Percentiles rank a stretch among this genome's conserved stretches.
Conservation (phyloP, 2,113 vertebrate genomes). For the Meleagris gallopavo region DNA sequence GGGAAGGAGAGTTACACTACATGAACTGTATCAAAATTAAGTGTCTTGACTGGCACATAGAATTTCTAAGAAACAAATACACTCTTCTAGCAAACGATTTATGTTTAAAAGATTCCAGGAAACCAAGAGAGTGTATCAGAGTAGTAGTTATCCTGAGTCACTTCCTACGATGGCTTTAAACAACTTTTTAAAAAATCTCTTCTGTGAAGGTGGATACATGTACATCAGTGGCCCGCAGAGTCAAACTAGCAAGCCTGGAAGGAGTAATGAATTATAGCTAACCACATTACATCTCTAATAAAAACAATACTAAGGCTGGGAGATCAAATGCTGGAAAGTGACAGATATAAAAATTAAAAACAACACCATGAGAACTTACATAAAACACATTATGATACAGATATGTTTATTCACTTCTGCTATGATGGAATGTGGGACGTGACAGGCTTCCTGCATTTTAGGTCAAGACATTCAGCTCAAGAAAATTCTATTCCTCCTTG, state of each 20-base stretch:
- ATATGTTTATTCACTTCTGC: background rate
- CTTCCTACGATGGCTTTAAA: slow-evolving; percentile 43
- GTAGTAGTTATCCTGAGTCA: slow-evolving; percentile 55
- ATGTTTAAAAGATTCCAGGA: slow-evolving; percentile 63
- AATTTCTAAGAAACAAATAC: background rate
- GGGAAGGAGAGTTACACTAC: slow-evolving; percentile 44
- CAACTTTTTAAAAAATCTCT: slow-evolving; percentile 23
- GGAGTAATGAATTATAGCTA: background rate
- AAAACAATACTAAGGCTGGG: background rate
- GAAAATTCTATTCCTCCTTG: background rate
- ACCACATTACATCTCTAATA: background rate
- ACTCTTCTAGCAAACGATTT: slow-evolving; percentile 27
- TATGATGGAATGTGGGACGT: background rate
- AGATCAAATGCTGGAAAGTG: background rate
- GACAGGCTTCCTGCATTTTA: background rate
- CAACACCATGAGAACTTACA: background rate
- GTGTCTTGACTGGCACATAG: slow-evolving; percentile 1
- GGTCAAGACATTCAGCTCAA: background rate
- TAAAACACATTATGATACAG: background rate
- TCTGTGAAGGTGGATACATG: background rate
- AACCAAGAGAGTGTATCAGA: slow-evolving; percentile 12
- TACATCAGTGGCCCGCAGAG: background rate
- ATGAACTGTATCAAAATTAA: slow-evolving; percentile 25
- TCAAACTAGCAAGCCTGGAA: background rate
- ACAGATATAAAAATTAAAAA: background rate